Base-by-base conservation (phyloP, 2,888 invertebrate species). In the Phyllotreta striolata region DNA sequence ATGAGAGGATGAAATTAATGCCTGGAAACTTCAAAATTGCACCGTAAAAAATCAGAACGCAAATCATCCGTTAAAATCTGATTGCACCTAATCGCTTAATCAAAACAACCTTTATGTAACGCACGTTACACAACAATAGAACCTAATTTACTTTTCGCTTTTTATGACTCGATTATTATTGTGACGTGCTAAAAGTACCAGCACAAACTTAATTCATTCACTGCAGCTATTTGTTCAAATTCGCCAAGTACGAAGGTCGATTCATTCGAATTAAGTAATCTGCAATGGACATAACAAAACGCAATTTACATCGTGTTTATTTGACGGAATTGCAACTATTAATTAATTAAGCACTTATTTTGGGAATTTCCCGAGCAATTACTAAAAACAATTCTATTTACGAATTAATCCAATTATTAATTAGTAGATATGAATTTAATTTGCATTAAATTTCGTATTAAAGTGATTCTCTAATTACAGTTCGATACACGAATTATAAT, bases 241-340 rank as follows among this genome's bases (percentile, higher is more conserved):
- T 47, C 47, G 47, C 47, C 7, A 24, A 47, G 47, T 47, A 47
- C 47, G 47, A 47, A 47, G 47, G 47, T 47, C 47, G 34, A 47
- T 47, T 47, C 14, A 9, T 5, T 10, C 8, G 47, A 47, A 47
- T 47, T 47, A 14, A 47, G 47, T 34, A 47, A 47, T 47, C 14
- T 47, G 14, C 34, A 47, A 47, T n/a, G 47, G 24, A 8, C 14
- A 47, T n/a, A 47, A 14, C 14, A 14, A 12, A 14, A 47, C 14
- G n/a, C 47, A 47, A 47, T 47, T 47, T 47, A 47, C 8, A 14
- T 47, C 7, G 6, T 10, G 13, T 9, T 47, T 47, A 34, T 47
- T 14, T 9, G n/a, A 24, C 7, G 4, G 34, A 47, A 47, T 47
- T 47, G 47, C 14, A 14, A 47, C 24, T 8, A 14, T 47, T 14